Evolutionary conservation across 2,113 vertebrate species (phyloP), one percentile per base, ranked within the genome.

Genomic region (Cephalopholis sonnerati): DNA sequence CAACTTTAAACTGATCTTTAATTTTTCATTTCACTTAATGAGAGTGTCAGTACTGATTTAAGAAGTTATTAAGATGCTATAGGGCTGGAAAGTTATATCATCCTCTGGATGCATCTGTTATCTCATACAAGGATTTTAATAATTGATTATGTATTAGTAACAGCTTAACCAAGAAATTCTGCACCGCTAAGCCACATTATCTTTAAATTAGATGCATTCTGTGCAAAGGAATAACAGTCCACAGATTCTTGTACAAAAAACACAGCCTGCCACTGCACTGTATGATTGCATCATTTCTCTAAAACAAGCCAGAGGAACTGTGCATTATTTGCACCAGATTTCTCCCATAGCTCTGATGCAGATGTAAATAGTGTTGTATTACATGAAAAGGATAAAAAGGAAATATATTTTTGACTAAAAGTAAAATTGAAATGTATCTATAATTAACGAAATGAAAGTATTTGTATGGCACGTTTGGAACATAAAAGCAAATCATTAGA

Each of bases 91-190:
- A 73, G n/a, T 36, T n/a, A 13, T 39, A 72, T 53, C 36, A 61
- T 75, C 54, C 27, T 70, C 48, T 64, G 69, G 25, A 53, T 74
- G 22, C 24, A 73, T 70, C 44, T 24, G 77, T 73, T 36, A 82
- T 62, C 57, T 15, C 67, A 75, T 22, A 63, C 22, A 32, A 63
- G 1, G 18, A 58, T 54, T 77, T 61, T 29, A 85, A 80, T 48
- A 80, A 55, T 51, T 85, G 41, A 83, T 83, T 73, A 75, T 53
- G 18, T 22, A 9, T 74, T 74, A 41, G 46, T 41, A 67, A 72
- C 29, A 72, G 70, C 16, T 59, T 85, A 87, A 85, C 79, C 29
- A 63, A 77, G 41, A 25, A 20, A 82, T 71, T 64, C 69, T 32
- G 32, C 66, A 78, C 65, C 73, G 29, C 44, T 73, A 75, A 74